Base-by-base conservation (phyloP, 2,888 invertebrate genomes). In the Leptura quadrifasciata region DNA sequence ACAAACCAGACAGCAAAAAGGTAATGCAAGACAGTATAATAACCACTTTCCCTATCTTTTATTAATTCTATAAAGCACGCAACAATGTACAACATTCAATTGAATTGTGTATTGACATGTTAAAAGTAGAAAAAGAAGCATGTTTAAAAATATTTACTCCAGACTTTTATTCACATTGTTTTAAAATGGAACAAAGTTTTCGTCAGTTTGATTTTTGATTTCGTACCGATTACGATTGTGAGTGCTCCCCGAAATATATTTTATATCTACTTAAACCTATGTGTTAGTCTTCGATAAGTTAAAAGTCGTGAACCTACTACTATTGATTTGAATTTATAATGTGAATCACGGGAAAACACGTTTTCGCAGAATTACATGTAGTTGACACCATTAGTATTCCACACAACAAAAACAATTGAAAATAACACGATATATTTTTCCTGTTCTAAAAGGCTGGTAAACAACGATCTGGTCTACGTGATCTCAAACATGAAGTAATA, bases 21-120 rank as follows among this genome's bases (percentile, higher is more conserved):
- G 68, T 18, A 68, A 55, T 18, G 68, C n/a, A 55, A 57, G 57
- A 68, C 54, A 68, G 18, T 57, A 55, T 57, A 57, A 57, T 31
- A 68, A 68, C 35, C 18, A 54, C 27, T 61, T 68, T 74, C 69
- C 74, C 68, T 72, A 60, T 78, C 74, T 74, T 74, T 76, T 78
- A 74, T 74, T 69, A 68, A 74, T 76, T 73, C 54, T 39, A 55
- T 57, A 63, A 47, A 27, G 69, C 78, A 78, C 76, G 78, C 76
- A 78, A 63, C 47, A 54, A 24, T 55, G 68, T 64, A 77, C 68
- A 72, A 39, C 12, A 61, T 74, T 69, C 64, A 74, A 5, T 18
- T n/a, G 4, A 9, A 20, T n/a, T 10, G 17, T 21, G 20, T 12
- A 35, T 10, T 2, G 12, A 10, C 24, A 21, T 12, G n/a, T 24